Conservation (phyloP, 2,113 vertebrate genomes). For the Crocuta crocuta region DNA sequence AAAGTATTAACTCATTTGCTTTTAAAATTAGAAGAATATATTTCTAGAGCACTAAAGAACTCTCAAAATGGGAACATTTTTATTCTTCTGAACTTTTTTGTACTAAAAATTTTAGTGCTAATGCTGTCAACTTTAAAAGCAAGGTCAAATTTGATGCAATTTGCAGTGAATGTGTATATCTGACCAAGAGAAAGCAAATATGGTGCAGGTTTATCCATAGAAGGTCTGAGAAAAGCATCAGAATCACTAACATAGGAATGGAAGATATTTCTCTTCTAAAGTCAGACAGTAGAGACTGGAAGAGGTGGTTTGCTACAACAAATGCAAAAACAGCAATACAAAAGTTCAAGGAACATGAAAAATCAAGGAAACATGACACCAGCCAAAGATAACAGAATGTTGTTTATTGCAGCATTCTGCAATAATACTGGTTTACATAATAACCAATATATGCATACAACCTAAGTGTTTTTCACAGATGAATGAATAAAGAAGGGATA, state of each 20-base stretch:
- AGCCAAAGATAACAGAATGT: background rate
- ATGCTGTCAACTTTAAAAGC: slow-evolving; percentile 31
- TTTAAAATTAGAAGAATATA: background rate
- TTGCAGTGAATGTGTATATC: background rate
- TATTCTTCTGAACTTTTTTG: background rate
- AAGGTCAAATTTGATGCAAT: slow-evolving; percentile 8
- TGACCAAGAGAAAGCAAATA: background rate
- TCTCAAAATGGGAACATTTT: background rate
- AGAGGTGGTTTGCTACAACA: too few relatives aligned
- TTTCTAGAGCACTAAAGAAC: background rate
- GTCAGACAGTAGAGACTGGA: background rate
- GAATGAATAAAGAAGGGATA: background rate
- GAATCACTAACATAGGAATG: background rate
- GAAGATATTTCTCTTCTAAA: background rate
- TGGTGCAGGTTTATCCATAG: background rate
- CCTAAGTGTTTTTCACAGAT: background rate
- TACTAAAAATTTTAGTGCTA: background rate
- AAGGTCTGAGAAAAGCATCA: background rate
- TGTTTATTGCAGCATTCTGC: background rate
- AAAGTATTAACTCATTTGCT: background rate
- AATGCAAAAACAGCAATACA: too few relatives aligned
- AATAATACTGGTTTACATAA: background rate
- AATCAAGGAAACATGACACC: background rate
- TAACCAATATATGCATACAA: background rate
- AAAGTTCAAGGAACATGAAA: background rate